Evolutionary conservation across 2,797 vertebrate genomes (phyloP).

Genomic region (Ctenopoma multispine): DNA sequence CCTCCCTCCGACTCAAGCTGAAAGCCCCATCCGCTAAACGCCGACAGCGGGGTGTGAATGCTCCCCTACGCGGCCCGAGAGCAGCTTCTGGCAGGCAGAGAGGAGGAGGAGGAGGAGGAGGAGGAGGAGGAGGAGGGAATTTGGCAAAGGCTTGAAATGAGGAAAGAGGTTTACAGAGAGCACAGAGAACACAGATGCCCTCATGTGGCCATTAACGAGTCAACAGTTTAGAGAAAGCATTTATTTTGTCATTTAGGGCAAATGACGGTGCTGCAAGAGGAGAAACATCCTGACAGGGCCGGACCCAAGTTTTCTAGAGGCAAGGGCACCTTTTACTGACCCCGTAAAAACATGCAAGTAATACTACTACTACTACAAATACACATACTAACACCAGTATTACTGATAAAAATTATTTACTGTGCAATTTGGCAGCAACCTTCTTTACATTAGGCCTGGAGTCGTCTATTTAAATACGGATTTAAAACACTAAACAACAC

Average conservation of each 20-base stretch:
- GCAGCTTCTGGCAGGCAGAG: conserved; percentile 70
- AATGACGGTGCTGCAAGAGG: conserved; percentile 14
- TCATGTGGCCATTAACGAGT: conserved; percentile 52
- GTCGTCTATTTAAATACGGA: no score
- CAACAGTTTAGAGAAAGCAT: conserved; percentile 23
- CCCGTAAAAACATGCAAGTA: background rate
- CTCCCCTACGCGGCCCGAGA: conserved; percentile 67
- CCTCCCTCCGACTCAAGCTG: conserved; percentile 66
- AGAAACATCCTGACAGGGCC: background rate
- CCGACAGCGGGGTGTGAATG: conserved; percentile 78
- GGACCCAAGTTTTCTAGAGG: rapidly evolving
- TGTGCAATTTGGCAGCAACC: no score
- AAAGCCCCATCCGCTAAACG: conserved; percentile 71
- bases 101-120: conserved; percentile 52
- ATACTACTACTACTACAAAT: no score
- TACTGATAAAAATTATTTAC: no score
- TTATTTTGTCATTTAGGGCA: conserved; percentile 6
- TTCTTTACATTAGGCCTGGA: no score
- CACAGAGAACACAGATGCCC: conserved; percentile 54
- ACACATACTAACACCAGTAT: no score
- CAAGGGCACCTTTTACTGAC: background rate
- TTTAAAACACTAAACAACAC: no score
- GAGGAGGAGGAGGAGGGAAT: conserved; percentile 40
- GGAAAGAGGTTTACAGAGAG: conserved; percentile 50
- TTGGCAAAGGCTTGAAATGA: conserved; percentile 71